These are phyloP conservation scores for Orycteropus afer DNA, from an alignment of 2,113 vertebrate species.

Conservation along the genomic window DNA sequence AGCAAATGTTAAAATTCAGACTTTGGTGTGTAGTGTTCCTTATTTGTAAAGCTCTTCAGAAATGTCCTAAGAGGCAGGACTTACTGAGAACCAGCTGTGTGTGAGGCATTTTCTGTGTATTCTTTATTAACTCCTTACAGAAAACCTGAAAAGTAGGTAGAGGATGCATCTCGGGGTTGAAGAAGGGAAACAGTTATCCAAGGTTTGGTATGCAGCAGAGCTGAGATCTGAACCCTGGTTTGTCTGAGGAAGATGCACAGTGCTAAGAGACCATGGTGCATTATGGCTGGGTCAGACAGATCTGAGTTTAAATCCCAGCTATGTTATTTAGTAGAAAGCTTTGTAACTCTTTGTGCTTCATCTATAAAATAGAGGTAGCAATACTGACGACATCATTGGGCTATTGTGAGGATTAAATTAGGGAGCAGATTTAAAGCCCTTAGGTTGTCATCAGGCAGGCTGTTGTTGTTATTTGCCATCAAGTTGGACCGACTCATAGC, in stretches of 20 bases:
- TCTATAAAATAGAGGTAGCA: background rate
- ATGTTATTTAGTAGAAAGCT: background rate
- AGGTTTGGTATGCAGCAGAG: background rate
- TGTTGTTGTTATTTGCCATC: too few species aligned
- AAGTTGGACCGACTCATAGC: too few species aligned
- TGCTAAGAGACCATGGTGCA: background rate
- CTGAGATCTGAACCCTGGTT: background rate
- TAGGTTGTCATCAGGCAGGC: background rate
- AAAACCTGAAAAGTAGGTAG: background rate
- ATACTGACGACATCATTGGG: background rate
- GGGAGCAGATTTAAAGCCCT: background rate
- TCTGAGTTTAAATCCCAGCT: background rate
- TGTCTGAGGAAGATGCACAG: background rate
- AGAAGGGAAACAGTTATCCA: background rate
- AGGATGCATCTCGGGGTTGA: background rate
- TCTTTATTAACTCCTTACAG: background rate
- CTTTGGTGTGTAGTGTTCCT: background rate
- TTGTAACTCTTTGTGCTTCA: background rate
- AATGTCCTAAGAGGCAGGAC: background rate
- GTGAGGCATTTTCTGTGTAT: accelerated
- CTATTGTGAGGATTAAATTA: background rate
- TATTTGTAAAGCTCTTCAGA: background rate
- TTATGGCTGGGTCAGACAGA: background rate
- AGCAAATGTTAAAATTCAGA: background rate
- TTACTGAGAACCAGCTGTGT: accelerated